Evolutionary conservation across 2,888 invertebrate genomes (phyloP).

Genomic region (Cephus pygmeus): DNA sequence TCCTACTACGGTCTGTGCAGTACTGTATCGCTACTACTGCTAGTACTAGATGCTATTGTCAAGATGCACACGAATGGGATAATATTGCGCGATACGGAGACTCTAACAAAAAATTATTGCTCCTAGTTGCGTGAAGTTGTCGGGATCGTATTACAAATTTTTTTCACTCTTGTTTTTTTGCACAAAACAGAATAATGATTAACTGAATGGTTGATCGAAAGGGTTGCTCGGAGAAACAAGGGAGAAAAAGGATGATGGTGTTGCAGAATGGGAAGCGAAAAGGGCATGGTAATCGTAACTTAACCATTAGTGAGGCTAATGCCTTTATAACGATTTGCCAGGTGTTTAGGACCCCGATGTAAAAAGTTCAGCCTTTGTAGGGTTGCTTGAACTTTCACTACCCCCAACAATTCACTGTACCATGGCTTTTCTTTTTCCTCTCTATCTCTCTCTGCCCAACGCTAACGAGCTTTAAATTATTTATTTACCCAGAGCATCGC

Average conservation of each 20-base stretch:
- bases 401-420: not conserved
- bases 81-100: not conserved
- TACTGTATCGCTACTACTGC: not conserved
- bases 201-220: not conserved
- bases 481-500: slow-evolving; percentile 3
- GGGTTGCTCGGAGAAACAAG: not conserved
- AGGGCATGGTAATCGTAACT: not conserved
- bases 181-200: not conserved
- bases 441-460: slow-evolving; percentile 4
- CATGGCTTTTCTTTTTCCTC: not conserved
- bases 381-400: slow-evolving; percentile 6
- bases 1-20: not conserved
- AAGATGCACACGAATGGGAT: not conserved
- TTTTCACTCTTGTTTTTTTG: not conserved
- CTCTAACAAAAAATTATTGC: not conserved
- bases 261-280: not conserved
- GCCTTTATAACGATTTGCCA: slow-evolving; percentile 8
- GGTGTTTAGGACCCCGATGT: slow-evolving; percentile 4
- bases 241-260: not conserved
- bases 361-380: slow-evolving; percentile 1
- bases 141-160: not conserved
- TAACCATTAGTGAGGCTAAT: slow-evolving; percentile 1
- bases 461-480: slow-evolving; percentile 12
- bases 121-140: not conserved
- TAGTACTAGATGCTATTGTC: not conserved